Conservation (phyloP, 2,797 vertebrate species). For the Pteronotus mesoamericanus region DNA sequence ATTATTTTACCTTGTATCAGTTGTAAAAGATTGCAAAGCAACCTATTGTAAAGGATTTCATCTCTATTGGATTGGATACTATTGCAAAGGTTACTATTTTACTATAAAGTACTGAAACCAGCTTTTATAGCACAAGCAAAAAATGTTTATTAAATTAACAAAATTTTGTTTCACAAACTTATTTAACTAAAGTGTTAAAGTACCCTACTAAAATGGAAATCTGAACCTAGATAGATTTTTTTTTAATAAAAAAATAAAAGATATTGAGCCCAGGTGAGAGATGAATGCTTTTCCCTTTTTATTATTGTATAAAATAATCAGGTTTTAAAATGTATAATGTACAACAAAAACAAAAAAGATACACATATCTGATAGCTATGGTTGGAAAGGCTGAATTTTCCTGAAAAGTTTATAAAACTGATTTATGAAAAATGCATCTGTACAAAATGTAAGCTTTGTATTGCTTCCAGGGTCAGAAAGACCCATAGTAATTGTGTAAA, state of each 20-base stretch:
- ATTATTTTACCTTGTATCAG: neutral
- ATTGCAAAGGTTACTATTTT: neutral
- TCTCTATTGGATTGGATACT: neutral
- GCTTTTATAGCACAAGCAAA: conserved; percentile 6
- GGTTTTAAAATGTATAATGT: conserved; percentile 31
- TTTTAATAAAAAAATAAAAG: neutral
- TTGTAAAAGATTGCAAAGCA: neutral
- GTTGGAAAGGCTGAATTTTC: conserved; percentile 32
- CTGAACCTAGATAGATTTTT: neutral
- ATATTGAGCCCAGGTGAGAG: neutral
- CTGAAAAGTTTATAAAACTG: conserved; percentile 31
- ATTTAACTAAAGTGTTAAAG: conserved; percentile 32
- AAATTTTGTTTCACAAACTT: conserved; percentile 21
- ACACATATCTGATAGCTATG: conserved; percentile 6
- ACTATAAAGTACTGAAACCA: neutral
- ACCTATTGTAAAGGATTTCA: neutral
- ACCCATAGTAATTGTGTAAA: neutral
- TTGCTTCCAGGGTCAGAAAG: conserved; percentile 21
- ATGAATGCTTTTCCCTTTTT: conserved; percentile 5
- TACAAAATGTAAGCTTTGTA: conserved; percentile 27
- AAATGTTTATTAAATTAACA: conserved; percentile 20
- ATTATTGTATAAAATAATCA: conserved; percentile 8
- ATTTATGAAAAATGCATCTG: neutral
- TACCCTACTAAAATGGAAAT: conserved; percentile 25
- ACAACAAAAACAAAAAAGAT: conserved; percentile 24